Conservation (phyloP, 2,113 vertebrate species). For the Eublepharis macularius region DNA sequence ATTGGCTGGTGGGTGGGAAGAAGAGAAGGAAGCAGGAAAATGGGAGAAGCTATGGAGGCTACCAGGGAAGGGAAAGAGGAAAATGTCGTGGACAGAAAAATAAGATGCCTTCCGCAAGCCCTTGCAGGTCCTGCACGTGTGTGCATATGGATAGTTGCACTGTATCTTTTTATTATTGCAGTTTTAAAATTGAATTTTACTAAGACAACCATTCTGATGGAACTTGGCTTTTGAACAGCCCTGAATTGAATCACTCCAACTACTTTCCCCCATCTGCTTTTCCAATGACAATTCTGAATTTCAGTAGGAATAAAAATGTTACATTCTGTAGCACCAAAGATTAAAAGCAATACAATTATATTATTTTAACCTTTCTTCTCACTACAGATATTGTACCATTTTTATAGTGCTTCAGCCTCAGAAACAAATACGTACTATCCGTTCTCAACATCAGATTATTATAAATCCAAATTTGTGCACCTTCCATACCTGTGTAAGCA, state of each 20-base stretch:
- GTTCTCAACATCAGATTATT: not conserved
- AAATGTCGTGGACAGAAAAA: too few species aligned
- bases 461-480: not conserved
- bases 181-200: constrained; percentile 51
- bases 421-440: not conserved
- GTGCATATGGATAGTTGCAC: not conserved
- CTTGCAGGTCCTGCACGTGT: not conserved
- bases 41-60: too few species aligned
- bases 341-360: constrained; percentile 14
- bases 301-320: constrained; percentile 40
- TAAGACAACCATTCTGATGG: constrained; percentile 38
- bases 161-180: not conserved
- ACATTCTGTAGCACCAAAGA: not conserved
- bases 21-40: too few species aligned
- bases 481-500: not conserved
- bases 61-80: too few species aligned
- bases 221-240: constrained; percentile 57
- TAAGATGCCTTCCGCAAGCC: too few species aligned
- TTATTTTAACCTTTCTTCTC: not conserved
- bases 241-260: constrained; percentile 50
- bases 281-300: constrained; percentile 52
- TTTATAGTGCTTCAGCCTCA: not conserved
- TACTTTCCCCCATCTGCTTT: constrained; percentile 59
- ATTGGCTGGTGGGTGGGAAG: too few species aligned
- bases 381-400: not conserved